Evolutionary conservation across 2,113 vertebrate species (phyloP).

Genomic region (Ictidomys tridecemlineatus): DNA sequence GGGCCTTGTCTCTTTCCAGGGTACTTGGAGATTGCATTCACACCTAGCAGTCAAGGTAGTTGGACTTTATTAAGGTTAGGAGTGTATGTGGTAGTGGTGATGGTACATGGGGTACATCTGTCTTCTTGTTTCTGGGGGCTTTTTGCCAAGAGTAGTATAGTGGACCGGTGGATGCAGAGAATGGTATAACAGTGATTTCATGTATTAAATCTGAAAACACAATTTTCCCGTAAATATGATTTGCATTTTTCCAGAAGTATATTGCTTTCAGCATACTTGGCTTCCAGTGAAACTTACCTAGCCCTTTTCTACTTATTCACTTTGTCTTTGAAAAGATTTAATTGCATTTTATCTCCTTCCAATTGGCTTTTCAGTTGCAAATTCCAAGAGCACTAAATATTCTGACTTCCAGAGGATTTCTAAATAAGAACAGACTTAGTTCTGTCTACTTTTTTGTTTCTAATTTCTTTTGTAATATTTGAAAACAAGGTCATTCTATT

Average conservation of each 20-base stretch:
- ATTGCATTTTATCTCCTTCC: constrained; percentile 21
- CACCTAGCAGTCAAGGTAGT: neutral
- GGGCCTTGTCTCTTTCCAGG: neutral
- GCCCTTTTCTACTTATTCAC: constrained; percentile 9
- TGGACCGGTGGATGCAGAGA: neutral
- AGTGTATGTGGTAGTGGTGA: neutral
- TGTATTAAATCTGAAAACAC: constrained; percentile 33
- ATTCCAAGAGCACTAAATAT: neutral
- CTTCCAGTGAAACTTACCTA: neutral
- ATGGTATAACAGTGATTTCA: too few relatives aligned
- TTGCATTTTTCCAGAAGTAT: neutral
- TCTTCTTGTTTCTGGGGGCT: neutral
- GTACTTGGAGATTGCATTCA: neutral
- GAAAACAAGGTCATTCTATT: neutral
- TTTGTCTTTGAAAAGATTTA: constrained; percentile 11
- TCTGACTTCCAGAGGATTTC: neutral
- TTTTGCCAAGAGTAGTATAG: neutral
- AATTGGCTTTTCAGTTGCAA: constrained; percentile 23
- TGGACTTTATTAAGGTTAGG: neutral
- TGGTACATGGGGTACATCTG: neutral
- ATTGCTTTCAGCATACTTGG: neutral
- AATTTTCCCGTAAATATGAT: neutral
- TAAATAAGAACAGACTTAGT: constrained; percentile 12
- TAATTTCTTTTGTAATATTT: neutral
- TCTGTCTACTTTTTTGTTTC: constrained; percentile 12